These are phyloP conservation scores for Recurvirostra avosetta DNA, from an alignment of 2,113 vertebrate species.

Conservation along the genomic window DNA sequence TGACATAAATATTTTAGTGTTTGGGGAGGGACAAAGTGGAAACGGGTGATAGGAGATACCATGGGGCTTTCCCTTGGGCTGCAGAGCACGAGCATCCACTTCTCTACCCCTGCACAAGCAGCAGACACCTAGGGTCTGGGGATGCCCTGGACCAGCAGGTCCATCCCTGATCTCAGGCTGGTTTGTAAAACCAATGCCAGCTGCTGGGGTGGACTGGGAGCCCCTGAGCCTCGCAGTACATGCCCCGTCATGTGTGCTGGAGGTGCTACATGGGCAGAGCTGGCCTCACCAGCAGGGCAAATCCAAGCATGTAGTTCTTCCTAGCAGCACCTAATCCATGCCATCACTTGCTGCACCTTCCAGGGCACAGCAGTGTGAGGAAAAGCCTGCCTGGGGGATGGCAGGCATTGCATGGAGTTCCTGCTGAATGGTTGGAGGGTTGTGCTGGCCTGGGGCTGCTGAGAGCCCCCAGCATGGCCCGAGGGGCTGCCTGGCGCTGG, in stretches of 20 bases:
- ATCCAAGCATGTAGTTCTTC: neutral
- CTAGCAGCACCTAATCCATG: neutral
- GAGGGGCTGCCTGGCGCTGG: neutral
- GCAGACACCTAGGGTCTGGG: neutral
- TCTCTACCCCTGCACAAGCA: accelerated
- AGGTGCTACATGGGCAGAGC: neutral
- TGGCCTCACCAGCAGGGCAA: neutral
- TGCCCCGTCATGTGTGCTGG: neutral
- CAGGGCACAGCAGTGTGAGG: neutral
- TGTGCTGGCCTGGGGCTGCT: neutral
- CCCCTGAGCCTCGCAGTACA: too few relatives aligned
- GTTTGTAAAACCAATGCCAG: neutral
- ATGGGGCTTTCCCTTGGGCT: neutral
- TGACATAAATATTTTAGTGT: conserved; percentile 42
- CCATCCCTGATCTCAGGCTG: neutral
- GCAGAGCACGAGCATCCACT: neutral
- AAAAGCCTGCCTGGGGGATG: neutral
- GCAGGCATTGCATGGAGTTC: neutral
- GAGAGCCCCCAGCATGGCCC: neutral
- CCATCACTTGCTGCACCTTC: neutral
- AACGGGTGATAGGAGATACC: neutral
- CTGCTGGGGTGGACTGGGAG: neutral
- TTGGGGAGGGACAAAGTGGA: neutral
- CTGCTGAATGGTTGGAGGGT: accelerated
- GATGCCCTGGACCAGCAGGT: neutral